Evolutionary conservation across 2,113 vertebrate species (phyloP).

Genomic region (Microtus ochrogaster): DNA sequence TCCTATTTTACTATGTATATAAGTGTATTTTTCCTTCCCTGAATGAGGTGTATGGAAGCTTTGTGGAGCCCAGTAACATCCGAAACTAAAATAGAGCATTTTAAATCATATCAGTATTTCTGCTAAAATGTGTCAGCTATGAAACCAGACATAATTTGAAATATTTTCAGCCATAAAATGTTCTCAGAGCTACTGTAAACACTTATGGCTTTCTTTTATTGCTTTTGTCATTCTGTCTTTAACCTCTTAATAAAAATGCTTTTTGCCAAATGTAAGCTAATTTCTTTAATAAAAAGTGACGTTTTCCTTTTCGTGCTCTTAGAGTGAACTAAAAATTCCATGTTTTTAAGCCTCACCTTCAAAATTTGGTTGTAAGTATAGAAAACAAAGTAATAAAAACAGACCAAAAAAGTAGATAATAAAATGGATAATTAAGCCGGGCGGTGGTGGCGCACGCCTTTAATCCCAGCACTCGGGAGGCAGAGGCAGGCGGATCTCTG

Average conservation of each 20-base stretch:
- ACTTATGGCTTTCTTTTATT: not conserved
- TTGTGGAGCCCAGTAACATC: slow-evolving; percentile 42
- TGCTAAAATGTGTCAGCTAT: not conserved
- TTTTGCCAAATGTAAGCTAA: slow-evolving; percentile 4
- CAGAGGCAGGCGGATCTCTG: too few species aligned
- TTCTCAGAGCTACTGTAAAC: slow-evolving; percentile 43
- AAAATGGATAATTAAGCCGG: slow-evolving; percentile 1
- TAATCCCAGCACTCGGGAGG: too few species aligned
- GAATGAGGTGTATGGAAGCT: slow-evolving; percentile 56
- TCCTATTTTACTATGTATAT: slow-evolving; percentile 64
- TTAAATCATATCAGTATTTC: slow-evolving; percentile 4
- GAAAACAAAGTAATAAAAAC: slow-evolving; percentile 18
- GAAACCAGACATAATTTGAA: slow-evolving; percentile 2
- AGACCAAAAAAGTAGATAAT: not conserved
- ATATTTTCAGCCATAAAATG: not conserved
- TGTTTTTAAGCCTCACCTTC: not conserved
- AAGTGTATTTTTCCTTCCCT: slow-evolving; percentile 56
- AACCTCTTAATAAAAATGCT: not conserved
- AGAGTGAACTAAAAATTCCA: slow-evolving; percentile 37
- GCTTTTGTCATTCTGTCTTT: not conserved
- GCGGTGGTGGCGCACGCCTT: too few species aligned
- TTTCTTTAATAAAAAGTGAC: slow-evolving; percentile 38
- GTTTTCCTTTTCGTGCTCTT: not conserved
- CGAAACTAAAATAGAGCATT: slow-evolving; percentile 52
- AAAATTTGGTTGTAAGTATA: slow-evolving; percentile 19